Percentiles rank a stretch among this genome's conserved stretches.
phyloP scores from a whole-genome alignment of 23 tunicate genomes.

The Halocynthia aurantium region DNA sequence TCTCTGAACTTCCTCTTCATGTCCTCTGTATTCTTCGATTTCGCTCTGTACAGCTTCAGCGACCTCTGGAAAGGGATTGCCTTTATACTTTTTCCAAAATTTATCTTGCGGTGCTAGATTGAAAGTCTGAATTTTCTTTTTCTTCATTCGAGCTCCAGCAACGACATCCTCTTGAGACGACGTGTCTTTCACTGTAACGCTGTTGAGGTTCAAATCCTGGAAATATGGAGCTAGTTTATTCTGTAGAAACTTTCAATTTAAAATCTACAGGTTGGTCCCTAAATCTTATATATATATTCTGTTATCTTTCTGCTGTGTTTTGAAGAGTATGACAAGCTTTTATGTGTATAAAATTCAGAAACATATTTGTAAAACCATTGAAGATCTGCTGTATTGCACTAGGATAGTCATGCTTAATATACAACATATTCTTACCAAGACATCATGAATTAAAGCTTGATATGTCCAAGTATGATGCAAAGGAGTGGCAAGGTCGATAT shows the following conservation, averaged over 20 bases:
- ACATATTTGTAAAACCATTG: too few species aligned
- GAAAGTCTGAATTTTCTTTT: conserved; percentile 50
- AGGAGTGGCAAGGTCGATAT: conserved; percentile 90
- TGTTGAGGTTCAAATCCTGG: conserved; percentile 69
- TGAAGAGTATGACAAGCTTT: too few species aligned
- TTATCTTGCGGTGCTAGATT: conserved; percentile 58
- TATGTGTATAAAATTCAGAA: too few species aligned
- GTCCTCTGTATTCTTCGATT: conserved; percentile 80
- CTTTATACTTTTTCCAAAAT: conserved; percentile 84
- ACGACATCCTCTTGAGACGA: conserved; percentile 11
- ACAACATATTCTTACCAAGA: conserved; percentile 21
- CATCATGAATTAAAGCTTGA: conserved; percentile 81
- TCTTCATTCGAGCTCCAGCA: conserved; percentile 26
- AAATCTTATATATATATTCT: too few species aligned
- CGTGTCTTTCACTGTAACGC: conserved; percentile 62
- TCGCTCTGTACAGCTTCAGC: conserved; percentile 97
- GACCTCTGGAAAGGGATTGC: conserved; percentile 92
- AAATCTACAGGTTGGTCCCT: too few species aligned
- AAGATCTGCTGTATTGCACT: too few species aligned
- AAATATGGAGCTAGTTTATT: neutral
- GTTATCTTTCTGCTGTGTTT: too few species aligned
- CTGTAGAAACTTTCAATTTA: too few species aligned
- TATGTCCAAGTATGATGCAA: conserved; percentile 96
- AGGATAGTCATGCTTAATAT: neutral
- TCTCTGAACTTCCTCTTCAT: conserved; percentile 86